These are phyloP conservation scores for Channa striata DNA, from an alignment of 2,797 vertebrate genomes.

Conservation along the genomic window DNA sequence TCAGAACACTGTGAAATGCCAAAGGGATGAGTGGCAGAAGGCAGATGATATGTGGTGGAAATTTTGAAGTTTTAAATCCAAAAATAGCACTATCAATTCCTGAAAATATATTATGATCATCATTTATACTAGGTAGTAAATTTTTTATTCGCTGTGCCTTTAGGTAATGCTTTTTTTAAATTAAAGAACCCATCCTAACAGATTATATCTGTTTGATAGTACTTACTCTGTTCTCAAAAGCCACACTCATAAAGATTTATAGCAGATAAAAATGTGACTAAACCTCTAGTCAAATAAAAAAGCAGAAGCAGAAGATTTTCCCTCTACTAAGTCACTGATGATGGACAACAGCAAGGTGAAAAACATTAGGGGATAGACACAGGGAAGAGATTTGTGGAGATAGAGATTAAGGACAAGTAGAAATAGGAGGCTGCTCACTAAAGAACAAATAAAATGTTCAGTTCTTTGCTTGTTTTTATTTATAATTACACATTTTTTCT, in stretches of 20 bases:
- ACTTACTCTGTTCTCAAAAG: conserved; percentile 46
- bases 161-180: conserved; percentile 47
- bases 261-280: conserved; percentile 52
- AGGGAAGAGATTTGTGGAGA: conserved; percentile 4
- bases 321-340: conserved; percentile 1
- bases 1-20: conserved; percentile 54
- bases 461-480: conserved; percentile 31
- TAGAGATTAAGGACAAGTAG: conserved; percentile 16
- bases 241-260: conserved; percentile 61
- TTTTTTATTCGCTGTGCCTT: conserved; percentile 58
- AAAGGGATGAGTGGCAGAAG: conserved; percentile 51
- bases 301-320: conserved; percentile 16
- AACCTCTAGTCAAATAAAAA: conserved; percentile 43
- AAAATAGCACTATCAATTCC: conserved; percentile 53
- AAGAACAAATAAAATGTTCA: conserved; percentile 25
- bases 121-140: conserved; percentile 55
- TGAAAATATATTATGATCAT: conserved; percentile 61
- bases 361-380: conserved; percentile 8
- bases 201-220: conserved; percentile 47
- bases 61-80: conserved; percentile 47
- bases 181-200: conserved; percentile 40
- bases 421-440: conserved; percentile 2
- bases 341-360: conserved; percentile 19
- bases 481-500: conserved; percentile 31
- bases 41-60: conserved; percentile 49